These are phyloP conservation scores for Bellardia pandia DNA, from an alignment of 2,888 invertebrate species.

Conservation along the genomic window DNA sequence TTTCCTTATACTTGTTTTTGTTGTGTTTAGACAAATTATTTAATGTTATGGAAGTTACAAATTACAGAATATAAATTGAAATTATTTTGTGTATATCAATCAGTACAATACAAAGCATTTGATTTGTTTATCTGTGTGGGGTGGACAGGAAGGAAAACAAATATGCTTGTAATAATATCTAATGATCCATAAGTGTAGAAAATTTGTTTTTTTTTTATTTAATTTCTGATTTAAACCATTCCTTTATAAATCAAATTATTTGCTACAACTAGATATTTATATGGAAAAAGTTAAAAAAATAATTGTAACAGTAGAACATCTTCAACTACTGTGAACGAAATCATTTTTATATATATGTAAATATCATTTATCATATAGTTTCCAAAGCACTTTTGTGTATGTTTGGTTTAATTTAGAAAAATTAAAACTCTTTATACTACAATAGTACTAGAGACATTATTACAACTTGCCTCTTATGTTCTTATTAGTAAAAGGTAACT, in stretches of 20 bases:
- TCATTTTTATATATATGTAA: too few species aligned
- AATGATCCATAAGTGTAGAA: constrained; percentile 20
- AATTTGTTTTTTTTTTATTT: constrained; percentile 2
- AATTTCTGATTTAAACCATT: neutral
- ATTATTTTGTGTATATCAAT: constrained; percentile 32
- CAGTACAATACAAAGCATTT: neutral
- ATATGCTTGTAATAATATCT: neutral
- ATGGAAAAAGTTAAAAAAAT: too few species aligned
- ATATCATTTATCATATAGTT: too few species aligned
- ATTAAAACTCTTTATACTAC: too few species aligned
- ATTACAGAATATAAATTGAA: constrained; percentile 50
- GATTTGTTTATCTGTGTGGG: neutral
- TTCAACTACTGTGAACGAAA: too few species aligned
- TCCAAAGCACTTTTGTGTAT: too few species aligned
- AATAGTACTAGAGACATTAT: too few species aligned
- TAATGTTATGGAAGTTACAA: constrained; percentile 61
- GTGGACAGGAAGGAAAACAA: neutral
- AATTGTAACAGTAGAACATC: too few species aligned
- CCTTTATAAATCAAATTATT: neutral
- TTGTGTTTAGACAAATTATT: constrained; percentile 17
- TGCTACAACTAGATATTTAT: too few species aligned
- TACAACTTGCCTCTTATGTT: too few species aligned
- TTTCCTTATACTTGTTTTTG: constrained; percentile 8
- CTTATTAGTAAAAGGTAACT: too few species aligned
- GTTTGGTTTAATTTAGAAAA: too few species aligned